Conservation (phyloP, 30 jellyfish, hydroid and myxozoan species). For the Aurelia aurita region DNA sequence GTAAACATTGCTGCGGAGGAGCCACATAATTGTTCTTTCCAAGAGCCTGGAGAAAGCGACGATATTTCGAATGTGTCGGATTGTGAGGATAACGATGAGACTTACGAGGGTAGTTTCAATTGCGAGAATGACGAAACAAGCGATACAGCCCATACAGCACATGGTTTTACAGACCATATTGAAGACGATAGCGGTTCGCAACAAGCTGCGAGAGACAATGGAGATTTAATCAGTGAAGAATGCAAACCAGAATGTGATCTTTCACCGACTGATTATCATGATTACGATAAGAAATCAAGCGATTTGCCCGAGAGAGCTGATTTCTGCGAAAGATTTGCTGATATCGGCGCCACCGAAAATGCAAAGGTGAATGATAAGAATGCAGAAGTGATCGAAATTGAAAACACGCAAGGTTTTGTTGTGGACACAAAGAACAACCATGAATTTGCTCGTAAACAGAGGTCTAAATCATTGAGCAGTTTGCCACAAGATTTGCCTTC, state of each 20-base stretch:
- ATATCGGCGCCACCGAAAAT: no score
- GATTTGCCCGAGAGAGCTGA: no score
- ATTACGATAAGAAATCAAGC: no score
- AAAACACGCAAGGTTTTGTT: conserved; percentile 6
- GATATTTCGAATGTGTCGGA: no score
- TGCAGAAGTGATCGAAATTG: conserved; percentile 8
- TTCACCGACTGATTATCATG: no score
- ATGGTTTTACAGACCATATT: neutral
- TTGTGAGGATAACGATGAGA: neutral
- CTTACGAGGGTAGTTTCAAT: no score
- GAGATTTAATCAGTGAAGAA: neutral
- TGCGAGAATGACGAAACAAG: no score
- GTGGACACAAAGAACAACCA: conserved; percentile 11
- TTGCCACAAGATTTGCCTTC: conserved; percentile 43
- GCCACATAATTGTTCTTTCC: neutral
- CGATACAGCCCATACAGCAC: no score
- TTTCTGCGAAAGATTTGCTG: no score
- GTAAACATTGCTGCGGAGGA: conserved; percentile 25
- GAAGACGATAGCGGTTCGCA: neutral
- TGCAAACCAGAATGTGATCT: neutral
- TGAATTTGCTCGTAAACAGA: conserved; percentile 3
- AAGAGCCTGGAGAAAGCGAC: no score
- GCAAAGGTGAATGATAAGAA: no score
- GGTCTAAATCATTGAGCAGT: conserved; percentile 69
- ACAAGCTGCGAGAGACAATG: conserved; percentile 25